A percentile compares a stretch with the other conserved stretches of the same genome.
phyloP scores from a whole-genome alignment of 2,888 invertebrate species.

The Drosophila borealis region DNA sequence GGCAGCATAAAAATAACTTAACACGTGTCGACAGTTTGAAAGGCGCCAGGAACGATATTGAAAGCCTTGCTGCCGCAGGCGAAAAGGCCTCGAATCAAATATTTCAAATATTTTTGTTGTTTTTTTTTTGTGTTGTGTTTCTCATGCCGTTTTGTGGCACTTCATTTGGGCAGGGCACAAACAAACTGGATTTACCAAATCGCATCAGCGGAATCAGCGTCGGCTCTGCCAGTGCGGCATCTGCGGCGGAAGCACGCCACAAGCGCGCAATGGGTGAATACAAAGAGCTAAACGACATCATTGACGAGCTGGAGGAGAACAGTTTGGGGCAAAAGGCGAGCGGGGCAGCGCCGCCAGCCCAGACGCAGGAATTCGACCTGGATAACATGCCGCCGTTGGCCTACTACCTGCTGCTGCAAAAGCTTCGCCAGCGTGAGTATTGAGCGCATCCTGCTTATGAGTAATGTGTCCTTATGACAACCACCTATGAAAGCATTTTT shows the following conservation, averaged over 20 bases:
- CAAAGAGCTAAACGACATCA: slow-evolving; percentile 76
- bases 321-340: slow-evolving; percentile 58
- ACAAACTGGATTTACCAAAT: slow-evolving; percentile 75
- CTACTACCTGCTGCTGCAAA: slow-evolving; percentile 79
- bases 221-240: slow-evolving; percentile 32
- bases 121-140: slow-evolving; percentile 42
- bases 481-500: slow-evolving; percentile 16
- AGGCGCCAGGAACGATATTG: slow-evolving; percentile 51
- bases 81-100: slow-evolving; percentile 57
- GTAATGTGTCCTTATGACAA: slow-evolving; percentile 37
- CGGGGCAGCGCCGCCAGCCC: slow-evolving; percentile 37
- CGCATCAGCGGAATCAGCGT: slow-evolving; percentile 54
- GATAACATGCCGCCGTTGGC: slow-evolving; percentile 81
- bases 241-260: slow-evolving; percentile 69
- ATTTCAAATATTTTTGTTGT: slow-evolving; percentile 66
- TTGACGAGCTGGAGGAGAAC: slow-evolving; percentile 79
- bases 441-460: slow-evolving; percentile 43
- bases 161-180: slow-evolving; percentile 69
- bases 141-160: slow-evolving; percentile 53
- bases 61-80: slow-evolving; percentile 49
- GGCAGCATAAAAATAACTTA: slow-evolving; percentile 81
- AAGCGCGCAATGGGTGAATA: slow-evolving; percentile 76
- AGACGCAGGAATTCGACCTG: slow-evolving; percentile 74
- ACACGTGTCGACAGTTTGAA: slow-evolving; percentile 81
- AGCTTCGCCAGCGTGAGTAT: slow-evolving; percentile 77